phyloP scores from a whole-genome alignment of 2,113 vertebrate genomes.

The Silurus asotus region DNA sequence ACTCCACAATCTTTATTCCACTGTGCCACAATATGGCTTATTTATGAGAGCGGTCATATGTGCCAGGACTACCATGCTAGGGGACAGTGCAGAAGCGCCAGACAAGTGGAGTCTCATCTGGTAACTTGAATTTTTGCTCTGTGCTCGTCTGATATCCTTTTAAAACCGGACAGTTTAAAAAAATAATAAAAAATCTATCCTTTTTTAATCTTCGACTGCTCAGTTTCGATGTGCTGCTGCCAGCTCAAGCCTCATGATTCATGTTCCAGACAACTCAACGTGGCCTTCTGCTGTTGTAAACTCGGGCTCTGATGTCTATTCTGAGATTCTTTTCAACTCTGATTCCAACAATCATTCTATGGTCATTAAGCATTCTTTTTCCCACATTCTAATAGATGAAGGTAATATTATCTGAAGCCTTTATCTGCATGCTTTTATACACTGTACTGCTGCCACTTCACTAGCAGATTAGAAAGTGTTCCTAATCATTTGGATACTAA shows the following conservation, averaged over 20 bases:
- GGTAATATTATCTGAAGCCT: background rate
- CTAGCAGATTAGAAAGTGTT: background rate
- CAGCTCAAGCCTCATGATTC: background rate
- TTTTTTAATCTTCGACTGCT: background rate
- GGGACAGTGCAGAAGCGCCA: constrained; percentile 5
- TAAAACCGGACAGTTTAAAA: background rate
- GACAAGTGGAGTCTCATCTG: background rate
- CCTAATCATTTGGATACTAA: background rate
- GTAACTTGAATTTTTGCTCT: background rate
- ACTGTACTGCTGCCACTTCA: background rate
- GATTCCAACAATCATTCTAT: background rate
- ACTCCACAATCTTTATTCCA: background rate
- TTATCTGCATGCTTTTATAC: background rate
- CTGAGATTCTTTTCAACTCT: background rate
- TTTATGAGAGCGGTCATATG: background rate
- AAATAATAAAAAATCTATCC: background rate
- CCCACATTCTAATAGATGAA: background rate
- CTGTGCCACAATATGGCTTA: constrained; percentile 19
- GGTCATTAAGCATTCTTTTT: background rate
- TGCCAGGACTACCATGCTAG: background rate
- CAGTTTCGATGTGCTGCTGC: background rate
- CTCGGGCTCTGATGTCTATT: background rate
- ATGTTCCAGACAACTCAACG: background rate
- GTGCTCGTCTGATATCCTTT: background rate
- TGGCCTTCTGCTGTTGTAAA: background rate